These are phyloP conservation scores for Drosophila saltans DNA, from an alignment of 1,140 invertebrate species.

Conservation along the genomic window DNA sequence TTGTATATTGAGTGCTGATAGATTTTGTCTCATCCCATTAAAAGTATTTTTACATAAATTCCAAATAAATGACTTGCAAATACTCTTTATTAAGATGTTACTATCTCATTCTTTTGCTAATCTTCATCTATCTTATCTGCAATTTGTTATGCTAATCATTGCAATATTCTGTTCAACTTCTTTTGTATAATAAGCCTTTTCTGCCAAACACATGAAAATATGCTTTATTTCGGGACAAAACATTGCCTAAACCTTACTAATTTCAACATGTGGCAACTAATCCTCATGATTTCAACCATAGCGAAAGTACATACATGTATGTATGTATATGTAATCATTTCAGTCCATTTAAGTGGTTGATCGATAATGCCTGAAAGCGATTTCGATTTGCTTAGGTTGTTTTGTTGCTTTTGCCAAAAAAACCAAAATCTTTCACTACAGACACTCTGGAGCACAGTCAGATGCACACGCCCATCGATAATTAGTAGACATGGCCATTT, in stretches of 20 bases:
- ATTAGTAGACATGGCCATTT: constrained; percentile 73
- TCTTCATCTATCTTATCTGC: too few relatives aligned
- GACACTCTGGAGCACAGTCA: constrained; percentile 37
- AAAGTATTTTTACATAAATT: background rate
- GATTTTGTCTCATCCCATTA: background rate
- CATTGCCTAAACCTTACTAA: too few relatives aligned
- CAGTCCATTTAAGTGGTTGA: constrained; percentile 45
- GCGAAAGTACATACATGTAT: constrained; percentile 3
- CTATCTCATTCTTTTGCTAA: too few relatives aligned
- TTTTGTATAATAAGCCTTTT: too few relatives aligned
- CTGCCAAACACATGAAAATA: too few relatives aligned
- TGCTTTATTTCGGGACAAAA: too few relatives aligned
- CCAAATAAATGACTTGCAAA: background rate
- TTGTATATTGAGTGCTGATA: constrained; percentile 38
- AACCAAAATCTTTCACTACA: constrained; percentile 31
- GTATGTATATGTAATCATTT: constrained; percentile 31
- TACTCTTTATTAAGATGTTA: too few relatives aligned
- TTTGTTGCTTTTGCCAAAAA: background rate
- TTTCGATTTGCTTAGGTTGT: constrained; percentile 38
- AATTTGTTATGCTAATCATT: too few relatives aligned
- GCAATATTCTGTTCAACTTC: too few relatives aligned
- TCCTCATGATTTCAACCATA: constrained; percentile 43
- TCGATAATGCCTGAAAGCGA: constrained; percentile 46
- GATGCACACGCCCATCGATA: constrained; percentile 66
- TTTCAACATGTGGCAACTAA: constrained; percentile 23